Evolutionary conservation across 2,797 vertebrate genomes (phyloP), one percentile per base, ranked within the genome.

Genomic region (Nothura maculosa): DNA sequence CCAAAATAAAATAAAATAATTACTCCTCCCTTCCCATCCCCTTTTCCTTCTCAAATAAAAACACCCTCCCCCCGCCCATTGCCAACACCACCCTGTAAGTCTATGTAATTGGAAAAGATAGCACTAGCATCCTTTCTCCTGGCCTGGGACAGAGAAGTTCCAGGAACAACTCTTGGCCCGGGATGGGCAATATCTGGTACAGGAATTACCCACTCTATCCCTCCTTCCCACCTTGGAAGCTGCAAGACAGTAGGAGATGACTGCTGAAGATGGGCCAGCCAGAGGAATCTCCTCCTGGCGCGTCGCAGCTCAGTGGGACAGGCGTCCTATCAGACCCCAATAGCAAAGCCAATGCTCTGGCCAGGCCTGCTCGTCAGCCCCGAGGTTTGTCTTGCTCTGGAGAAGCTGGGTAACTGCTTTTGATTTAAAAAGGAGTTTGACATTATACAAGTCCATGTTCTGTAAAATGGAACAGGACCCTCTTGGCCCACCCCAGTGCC

Each of bases 391-490:
- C 82, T 92, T 1, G 90, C 94, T 83, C 95, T 58, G 79, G 58
- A 92, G 92, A 94, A 97, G 96, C 96, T 54, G 90, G 86, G 94
- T 55, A 92, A 92, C 95, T 28, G 81, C 95, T 93, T 87, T 74
- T 19, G 74, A 89, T 96, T 96, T 97, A 88, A 90, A 92, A 95
- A 93, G 93, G 24, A 95, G 95, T 80, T 77, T 32, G 83, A 90
- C 82, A 90, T 89, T 85, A 89, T 94, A 90, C 94, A 95, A 93
- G 93, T 93, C 94, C 92, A 1, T 95, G 95, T 96, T 96, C 92
- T 94, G 82, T 91, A 96, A 96, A 83, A 97, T 94, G 94, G 95
- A 94, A 93, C 95, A 93, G 62, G 84, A 91, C 90, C 93, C 55
- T 79, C 88, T 79, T 4, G 61, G 10, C 81, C 92, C 70, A 45